Percentiles rank a stretch among this genome's conserved stretches.
These are phyloP conservation scores for Morpho achilles DNA, from an alignment of 2,888 invertebrate genomes.

Conservation along the genomic window DNA sequence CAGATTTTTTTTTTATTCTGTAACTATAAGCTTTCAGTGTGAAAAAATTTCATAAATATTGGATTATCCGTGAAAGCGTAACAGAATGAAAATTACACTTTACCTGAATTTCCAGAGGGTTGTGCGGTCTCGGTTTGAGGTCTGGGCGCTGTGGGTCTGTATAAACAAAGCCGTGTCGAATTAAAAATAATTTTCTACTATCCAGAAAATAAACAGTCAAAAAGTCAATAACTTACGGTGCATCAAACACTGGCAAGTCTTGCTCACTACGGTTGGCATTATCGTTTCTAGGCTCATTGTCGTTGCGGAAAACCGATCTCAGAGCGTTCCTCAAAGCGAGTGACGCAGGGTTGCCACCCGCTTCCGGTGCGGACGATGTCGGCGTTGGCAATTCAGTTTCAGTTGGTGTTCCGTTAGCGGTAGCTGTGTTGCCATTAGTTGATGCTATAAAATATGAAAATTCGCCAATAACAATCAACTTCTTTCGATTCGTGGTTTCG, in stretches of 20 bases:
- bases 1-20: too few species aligned
- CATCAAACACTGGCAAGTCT: conserved; percentile 59
- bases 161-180: neutral
- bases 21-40: too few species aligned
- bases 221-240: conserved; percentile 46
- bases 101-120: conserved; percentile 60
- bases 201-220: too few species aligned
- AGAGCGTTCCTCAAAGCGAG: conserved; percentile 48
- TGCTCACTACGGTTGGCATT: conserved; percentile 47
- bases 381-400: conserved; percentile 68
- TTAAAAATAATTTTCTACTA: too few species aligned
- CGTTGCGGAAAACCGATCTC: neutral
- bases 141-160: conserved; percentile 50
- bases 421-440: conserved; percentile 38
- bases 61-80: too few species aligned
- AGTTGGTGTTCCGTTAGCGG: conserved; percentile 55
- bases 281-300: conserved; percentile 35
- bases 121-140: conserved; percentile 56
- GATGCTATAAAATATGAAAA: conserved; percentile 12
- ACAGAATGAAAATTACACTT: conserved; percentile 1
- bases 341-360: conserved; percentile 47
- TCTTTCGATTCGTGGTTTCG: too few species aligned
- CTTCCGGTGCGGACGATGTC: conserved; percentile 59
- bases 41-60: too few species aligned
- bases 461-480: too few species aligned